A percentile compares a stretch with the other conserved stretches of the same genome.
These are phyloP conservation scores for Acomys russatus DNA, from an alignment of 2,797 vertebrate genomes.

Conservation along the genomic window DNA sequence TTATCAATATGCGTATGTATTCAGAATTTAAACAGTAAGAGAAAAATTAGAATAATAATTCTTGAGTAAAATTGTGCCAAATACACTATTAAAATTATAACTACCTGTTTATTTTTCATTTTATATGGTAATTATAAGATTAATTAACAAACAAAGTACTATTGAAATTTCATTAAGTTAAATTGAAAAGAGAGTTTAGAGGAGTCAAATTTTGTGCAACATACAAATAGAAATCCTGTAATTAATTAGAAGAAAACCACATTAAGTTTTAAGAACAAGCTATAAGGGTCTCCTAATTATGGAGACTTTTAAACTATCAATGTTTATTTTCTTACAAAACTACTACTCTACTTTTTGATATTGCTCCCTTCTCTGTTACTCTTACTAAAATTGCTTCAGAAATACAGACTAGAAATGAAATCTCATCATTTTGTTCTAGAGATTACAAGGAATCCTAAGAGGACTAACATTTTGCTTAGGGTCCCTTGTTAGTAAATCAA, in stretches of 20 bases:
- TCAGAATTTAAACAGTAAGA: background rate
- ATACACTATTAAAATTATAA: background rate
- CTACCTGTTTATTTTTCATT: slow-evolving; percentile 38
- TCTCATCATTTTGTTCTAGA: slow-evolving; percentile 3
- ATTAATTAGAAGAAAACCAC: slow-evolving; percentile 54
- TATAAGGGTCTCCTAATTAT: background rate
- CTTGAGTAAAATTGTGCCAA: slow-evolving; percentile 21
- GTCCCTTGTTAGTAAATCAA: background rate
- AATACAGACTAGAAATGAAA: background rate
- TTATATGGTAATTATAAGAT: slow-evolving; percentile 54
- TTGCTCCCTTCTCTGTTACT: background rate
- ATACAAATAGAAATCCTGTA: slow-evolving; percentile 11
- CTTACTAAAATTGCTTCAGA: slow-evolving; percentile 2
- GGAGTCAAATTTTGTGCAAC: background rate
- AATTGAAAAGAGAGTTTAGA: slow-evolving; percentile 1
- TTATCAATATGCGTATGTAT: background rate
- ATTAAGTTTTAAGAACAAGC: slow-evolving; percentile 44
- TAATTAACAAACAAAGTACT: slow-evolving; percentile 55
- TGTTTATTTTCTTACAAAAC: slow-evolving; percentile 49
- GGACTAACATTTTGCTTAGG: background rate
- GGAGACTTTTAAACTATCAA: slow-evolving; percentile 41
- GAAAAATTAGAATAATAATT: background rate
- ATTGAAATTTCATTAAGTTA: background rate
- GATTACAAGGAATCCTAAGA: background rate
- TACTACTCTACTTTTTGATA: background rate